Base-by-base conservation (phyloP, 2,888 invertebrate species). In the Lathronympha strigana region DNA sequence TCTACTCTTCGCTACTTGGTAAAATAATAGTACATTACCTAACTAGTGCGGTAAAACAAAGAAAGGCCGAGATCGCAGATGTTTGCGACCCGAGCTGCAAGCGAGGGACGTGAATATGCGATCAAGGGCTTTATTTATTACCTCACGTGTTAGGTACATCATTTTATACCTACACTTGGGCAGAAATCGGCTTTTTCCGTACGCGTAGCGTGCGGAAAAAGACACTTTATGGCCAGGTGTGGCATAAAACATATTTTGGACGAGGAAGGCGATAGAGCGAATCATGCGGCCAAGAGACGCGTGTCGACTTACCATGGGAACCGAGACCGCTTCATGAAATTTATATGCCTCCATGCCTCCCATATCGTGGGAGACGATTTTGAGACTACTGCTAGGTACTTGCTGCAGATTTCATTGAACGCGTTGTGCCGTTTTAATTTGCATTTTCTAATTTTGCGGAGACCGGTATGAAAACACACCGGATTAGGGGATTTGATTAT, bases 231-330 rank as follows among this genome's bases (percentile, higher is more conserved):
- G n/a, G n/a, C n/a, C n/a, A n/a, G n/a, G n/a, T n/a, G n/a, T n/a
- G n/a, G n/a, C 15, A 28, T 9, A 53, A 36, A 36, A 23, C 36
- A 36, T 36, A 23, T 36, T 50, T 63, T 25, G 50, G 53, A 33
- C n/a, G 31, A 64, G 51, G 63, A 63, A 47, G 63, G 74, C 75
- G 73, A 69, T 77, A 71, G 72, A 75, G 76, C 80, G 77, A 53
- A 68, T 72, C 78, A 70, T 73, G 76, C 73, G 74, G 72, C 72
- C 72, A 72, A 72, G 68, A 67, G 67, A 38, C 54, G 47, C 67
- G 72, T 79, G 79, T 83, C 81, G 63, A 69, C 74, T 84, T 84
- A 80, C 84, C 75, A 75, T 83, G 83, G 78, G 84, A 84, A 81
- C 74, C 53, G 67, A 73, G 50, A 33, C 43, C 49, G 57, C 63